Percentiles rank a stretch among this genome's conserved stretches.
These are phyloP conservation scores for Entosphenus tridentatus DNA, from an alignment of 2,113 vertebrate species.

Conservation along the genomic window DNA sequence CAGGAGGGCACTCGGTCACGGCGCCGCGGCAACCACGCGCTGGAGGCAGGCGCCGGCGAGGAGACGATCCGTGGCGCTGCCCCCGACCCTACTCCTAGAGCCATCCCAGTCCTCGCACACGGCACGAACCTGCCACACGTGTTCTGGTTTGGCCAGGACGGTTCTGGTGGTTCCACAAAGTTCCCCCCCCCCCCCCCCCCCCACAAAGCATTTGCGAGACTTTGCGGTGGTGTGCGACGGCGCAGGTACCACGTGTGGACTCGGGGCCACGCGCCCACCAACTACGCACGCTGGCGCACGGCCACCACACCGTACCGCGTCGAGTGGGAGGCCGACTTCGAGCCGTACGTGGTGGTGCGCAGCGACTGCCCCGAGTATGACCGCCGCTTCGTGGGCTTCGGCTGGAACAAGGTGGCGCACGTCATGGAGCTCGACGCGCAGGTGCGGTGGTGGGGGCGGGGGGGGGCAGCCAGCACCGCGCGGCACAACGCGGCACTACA, in stretches of 20 bases:
- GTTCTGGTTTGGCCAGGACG: no score
- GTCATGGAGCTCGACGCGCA: slow-evolving; percentile 97
- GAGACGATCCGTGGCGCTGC: no score
- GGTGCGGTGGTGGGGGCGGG: slow-evolving; percentile 23
- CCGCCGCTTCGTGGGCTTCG: slow-evolving; percentile 85
- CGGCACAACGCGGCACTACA: no score
- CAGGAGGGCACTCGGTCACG: no score
- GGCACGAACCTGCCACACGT: no score
- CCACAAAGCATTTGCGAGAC: background rate
- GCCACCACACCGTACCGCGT: slow-evolving; percentile 82
- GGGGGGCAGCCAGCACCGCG: no score
- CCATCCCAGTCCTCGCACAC: no score
- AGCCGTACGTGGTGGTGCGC: slow-evolving; percentile 85
- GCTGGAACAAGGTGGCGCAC: slow-evolving; percentile 98
- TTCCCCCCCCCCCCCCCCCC: background rate
- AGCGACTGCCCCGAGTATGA: slow-evolving; percentile 79
- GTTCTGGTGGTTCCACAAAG: no score
- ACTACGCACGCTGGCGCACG: slow-evolving; percentile 93
- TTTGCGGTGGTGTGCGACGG: background rate
- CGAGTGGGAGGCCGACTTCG: slow-evolving; percentile 92
- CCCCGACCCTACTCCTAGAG: no score
- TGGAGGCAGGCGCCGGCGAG: no score
- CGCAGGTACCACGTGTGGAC: slow-evolving; percentile 92
- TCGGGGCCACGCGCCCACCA: slow-evolving; percentile 86
- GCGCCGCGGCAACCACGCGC: no score